These are phyloP conservation scores for Leptinotarsa peninsularis DNA, from an alignment of 2,888 invertebrate genomes.

Conservation along the genomic window DNA sequence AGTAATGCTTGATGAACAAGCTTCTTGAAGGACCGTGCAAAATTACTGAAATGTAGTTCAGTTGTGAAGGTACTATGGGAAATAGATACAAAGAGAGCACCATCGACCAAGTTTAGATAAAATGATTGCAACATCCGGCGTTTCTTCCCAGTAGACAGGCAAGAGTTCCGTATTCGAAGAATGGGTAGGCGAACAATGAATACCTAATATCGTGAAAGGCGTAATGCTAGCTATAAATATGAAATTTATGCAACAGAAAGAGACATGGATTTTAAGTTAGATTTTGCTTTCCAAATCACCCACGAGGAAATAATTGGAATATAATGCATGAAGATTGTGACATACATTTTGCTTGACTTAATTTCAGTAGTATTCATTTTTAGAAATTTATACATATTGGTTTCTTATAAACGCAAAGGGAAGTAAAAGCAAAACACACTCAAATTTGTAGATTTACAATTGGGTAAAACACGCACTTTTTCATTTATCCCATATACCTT, in stretches of 20 bases:
- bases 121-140: constrained; percentile 3
- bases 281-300: constrained; percentile 1
- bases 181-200: constrained; percentile 9
- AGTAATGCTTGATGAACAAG: background rate
- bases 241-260: background rate
- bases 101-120: background rate
- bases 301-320: constrained; percentile 7
- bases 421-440: too few relatives aligned
- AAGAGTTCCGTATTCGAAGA: constrained; percentile 8
- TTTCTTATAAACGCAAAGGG: too few relatives aligned
- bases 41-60: background rate
- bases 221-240: constrained; percentile 10
- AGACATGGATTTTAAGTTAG: background rate
- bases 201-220: background rate
- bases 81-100: background rate
- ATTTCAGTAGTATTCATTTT: too few relatives aligned
- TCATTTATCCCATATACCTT: too few relatives aligned
- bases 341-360: too few relatives aligned
- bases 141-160: background rate
- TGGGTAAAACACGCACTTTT: too few relatives aligned
- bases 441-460: too few relatives aligned
- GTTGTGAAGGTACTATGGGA: background rate
- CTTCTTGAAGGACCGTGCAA: too few relatives aligned
- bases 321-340: too few relatives aligned
- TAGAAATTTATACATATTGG: too few relatives aligned